phyloP scores from a whole-genome alignment of 2,888 invertebrate genomes.

The Meta bourneti region DNA sequence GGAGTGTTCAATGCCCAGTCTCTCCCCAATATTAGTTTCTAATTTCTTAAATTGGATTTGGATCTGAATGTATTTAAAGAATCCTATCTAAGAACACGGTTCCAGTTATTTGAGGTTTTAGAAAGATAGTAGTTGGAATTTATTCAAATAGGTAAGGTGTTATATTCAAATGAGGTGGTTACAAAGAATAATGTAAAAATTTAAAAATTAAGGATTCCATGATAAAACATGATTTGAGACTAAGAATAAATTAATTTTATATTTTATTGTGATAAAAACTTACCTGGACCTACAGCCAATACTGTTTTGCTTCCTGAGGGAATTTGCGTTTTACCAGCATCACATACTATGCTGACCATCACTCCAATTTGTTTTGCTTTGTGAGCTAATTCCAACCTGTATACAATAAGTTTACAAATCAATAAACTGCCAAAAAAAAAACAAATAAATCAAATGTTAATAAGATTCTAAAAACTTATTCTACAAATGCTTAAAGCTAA shows the following conservation, averaged over 20 bases:
- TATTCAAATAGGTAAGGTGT: no score
- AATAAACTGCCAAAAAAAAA: neutral
- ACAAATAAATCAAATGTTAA: no score
- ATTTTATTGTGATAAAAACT: neutral
- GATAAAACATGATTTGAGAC: neutral
- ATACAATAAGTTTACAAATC: neutral
- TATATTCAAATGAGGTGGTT: no score
- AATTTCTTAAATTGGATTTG: no score
- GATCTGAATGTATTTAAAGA: no score
- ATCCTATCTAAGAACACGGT: no score
- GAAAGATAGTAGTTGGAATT: no score
- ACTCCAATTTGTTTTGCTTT: slow-evolving; percentile 87
- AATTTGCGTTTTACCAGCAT: slow-evolving; percentile 97
- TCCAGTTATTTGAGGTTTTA: no score
- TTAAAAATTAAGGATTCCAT: neutral
- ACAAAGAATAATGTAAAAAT: neutral
- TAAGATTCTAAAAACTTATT: no score
- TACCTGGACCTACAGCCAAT: slow-evolving; percentile 93
- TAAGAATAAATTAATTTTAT: neutral
- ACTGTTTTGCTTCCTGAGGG: slow-evolving; percentile 93
- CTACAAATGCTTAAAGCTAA: neutral
- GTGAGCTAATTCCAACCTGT: slow-evolving; percentile 84
- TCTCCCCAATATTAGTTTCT: no score
- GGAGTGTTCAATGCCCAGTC: no score
- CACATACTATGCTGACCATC: slow-evolving; percentile 88